These are phyloP conservation scores for Chrysoperla carnea DNA, from an alignment of 1,140 invertebrate genomes.

Conservation along the genomic window DNA sequence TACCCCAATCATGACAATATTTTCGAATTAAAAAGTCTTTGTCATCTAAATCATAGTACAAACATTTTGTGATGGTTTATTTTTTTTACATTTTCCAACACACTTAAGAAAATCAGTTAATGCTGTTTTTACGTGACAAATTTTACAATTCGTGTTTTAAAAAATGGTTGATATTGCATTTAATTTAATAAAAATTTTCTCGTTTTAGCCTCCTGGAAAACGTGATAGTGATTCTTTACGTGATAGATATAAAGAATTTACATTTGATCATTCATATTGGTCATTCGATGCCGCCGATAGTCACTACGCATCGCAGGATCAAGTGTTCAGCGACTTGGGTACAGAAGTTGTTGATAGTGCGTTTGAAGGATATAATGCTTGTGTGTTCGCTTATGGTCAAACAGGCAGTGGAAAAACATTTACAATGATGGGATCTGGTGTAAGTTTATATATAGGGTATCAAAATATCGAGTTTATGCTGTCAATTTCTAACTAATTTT, in stretches of 20 bases:
- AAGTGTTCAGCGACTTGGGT: slow-evolving; percentile 75
- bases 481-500: no score
- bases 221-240: slow-evolving; percentile 28
- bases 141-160: no score
- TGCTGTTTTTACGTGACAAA: no score
- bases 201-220: slow-evolving; percentile 24
- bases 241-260: slow-evolving; percentile 72
- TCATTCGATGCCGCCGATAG: slow-evolving; percentile 51
- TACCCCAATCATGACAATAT: no score
- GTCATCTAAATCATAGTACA: no score
- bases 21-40: no score
- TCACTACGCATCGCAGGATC: slow-evolving; percentile 66
- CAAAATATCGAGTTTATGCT: not conserved
- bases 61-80: no score
- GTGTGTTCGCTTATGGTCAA: slow-evolving; percentile 88
- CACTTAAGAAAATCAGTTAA: no score
- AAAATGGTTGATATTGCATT: no score
- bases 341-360: slow-evolving; percentile 84
- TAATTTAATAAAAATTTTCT: no score
- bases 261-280: slow-evolving; percentile 88
- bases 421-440: slow-evolving; percentile 91
- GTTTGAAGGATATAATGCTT: slow-evolving; percentile 94
- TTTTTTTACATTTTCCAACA: no score
- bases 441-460: no score
- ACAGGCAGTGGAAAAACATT: slow-evolving; percentile 95